Evolutionary conservation across 2,888 invertebrate species (phyloP).

Genomic region (Nemapogon koenigi): DNA sequence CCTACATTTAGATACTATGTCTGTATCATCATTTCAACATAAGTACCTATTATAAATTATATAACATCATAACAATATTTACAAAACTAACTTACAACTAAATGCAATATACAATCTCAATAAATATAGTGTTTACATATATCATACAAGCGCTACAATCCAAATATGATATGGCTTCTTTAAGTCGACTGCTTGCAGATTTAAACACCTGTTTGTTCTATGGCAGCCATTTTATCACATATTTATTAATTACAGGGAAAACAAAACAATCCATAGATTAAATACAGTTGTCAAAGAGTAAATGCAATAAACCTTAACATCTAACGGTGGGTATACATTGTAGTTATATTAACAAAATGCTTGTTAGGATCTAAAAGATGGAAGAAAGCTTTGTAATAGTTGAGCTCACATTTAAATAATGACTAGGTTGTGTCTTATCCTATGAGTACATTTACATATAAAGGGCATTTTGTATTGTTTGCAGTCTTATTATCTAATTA

Average conservation of each 20-base stretch:
- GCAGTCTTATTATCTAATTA: conserved; percentile 46
- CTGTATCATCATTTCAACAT: conserved; percentile 41
- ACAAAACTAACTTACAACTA: conserved; percentile 58
- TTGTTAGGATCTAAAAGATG: conserved; percentile 1
- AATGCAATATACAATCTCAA: conserved; percentile 61
- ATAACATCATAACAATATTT: conserved; percentile 65
- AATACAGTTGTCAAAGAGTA: background rate
- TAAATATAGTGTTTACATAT: conserved; percentile 61
- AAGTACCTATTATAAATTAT: conserved; percentile 63
- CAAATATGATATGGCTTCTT: conserved; percentile 59
- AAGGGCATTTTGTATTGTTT: conserved; percentile 16
- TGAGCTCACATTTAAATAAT: conserved; percentile 47
- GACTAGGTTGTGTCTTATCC: conserved; percentile 55
- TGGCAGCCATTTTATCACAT: conserved; percentile 43
- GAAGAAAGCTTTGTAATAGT: conserved; percentile 15
- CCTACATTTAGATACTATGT: conserved; percentile 49
- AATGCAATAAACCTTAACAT: conserved; percentile 1
- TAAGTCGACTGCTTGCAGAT: conserved; percentile 46
- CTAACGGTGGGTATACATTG: conserved; percentile 4
- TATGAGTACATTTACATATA: conserved; percentile 20
- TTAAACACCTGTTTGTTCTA: conserved; percentile 23
- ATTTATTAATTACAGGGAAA: conserved; percentile 12
- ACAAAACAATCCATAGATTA: background rate
- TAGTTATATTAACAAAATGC: background rate
- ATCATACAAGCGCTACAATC: conserved; percentile 60